Percentiles rank a stretch among this genome's conserved stretches.
phyloP scores from a whole-genome alignment of 2,888 invertebrate genomes.

The Microplitis deprimator region DNA sequence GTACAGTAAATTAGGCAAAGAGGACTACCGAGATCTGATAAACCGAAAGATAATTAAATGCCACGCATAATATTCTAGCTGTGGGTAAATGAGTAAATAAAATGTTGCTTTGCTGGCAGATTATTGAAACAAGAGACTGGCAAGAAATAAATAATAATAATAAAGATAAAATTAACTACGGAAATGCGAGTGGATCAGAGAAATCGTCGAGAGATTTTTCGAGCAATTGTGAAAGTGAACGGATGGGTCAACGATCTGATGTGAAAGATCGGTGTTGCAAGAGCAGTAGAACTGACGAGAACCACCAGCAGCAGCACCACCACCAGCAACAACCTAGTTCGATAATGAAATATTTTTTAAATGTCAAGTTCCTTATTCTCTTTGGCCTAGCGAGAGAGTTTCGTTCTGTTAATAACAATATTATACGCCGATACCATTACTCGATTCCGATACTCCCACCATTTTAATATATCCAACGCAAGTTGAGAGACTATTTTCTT shows the following conservation, averaged over 20 bases:
- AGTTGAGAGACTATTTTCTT: neutral
- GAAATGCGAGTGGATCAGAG: constrained; percentile 37
- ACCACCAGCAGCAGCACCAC: neutral
- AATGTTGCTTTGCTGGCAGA: neutral
- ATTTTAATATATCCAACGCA: neutral
- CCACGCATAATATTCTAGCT: neutral
- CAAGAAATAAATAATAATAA: neutral
- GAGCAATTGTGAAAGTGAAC: constrained; percentile 52
- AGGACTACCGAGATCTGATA: neutral
- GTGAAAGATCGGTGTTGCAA: constrained; percentile 39
- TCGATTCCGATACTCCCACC: neutral
- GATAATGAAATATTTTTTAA: constrained; percentile 38
- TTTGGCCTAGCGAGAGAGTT: constrained; percentile 38
- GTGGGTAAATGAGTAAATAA: neutral
- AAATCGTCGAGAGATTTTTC: constrained; percentile 46
- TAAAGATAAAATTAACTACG: constrained; percentile 18
- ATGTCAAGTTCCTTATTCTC: constrained; percentile 43
- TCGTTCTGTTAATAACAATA: neutral
- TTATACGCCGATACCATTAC: neutral
- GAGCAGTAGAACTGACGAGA: constrained; percentile 19
- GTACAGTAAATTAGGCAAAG: neutral
- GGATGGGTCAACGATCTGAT: constrained; percentile 41
- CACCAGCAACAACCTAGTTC: neutral
- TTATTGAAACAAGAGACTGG: neutral
- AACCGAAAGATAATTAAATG: neutral